These are phyloP conservation scores for Megatriorchis doriae DNA, from an alignment of 2,113 vertebrate genomes.

Conservation along the genomic window DNA sequence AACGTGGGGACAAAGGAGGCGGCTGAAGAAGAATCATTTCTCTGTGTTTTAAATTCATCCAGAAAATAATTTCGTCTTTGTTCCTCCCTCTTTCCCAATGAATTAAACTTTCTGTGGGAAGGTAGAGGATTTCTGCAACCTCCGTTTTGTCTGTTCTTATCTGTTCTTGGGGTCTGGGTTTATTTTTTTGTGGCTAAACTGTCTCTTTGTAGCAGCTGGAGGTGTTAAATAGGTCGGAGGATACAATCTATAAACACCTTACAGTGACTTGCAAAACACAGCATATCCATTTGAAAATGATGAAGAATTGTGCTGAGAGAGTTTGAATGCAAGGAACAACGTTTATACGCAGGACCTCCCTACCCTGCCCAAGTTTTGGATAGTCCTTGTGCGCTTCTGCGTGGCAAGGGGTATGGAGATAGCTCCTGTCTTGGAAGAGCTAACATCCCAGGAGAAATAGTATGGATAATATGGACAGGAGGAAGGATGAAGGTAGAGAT, in stretches of 20 bases:
- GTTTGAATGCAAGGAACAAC: background rate
- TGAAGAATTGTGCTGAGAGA: background rate
- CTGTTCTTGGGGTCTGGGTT: background rate
- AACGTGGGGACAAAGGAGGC: background rate
- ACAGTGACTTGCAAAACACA: background rate
- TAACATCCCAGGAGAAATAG: background rate
- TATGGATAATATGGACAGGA: background rate
- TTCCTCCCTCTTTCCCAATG: background rate
- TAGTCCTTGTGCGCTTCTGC: background rate
- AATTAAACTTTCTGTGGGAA: background rate
- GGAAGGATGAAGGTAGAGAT: background rate
- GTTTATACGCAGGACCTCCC: rapidly evolving
- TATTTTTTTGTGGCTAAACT: background rate
- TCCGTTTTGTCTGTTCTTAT: background rate
- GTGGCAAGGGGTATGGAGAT: background rate
- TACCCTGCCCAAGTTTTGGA: background rate
- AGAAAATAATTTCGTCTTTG: background rate
- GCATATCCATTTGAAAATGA: background rate
- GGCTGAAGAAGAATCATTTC: background rate
- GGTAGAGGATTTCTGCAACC: background rate
- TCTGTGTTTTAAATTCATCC: background rate
- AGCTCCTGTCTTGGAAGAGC: background rate
- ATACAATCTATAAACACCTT: background rate
- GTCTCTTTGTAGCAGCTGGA: background rate
- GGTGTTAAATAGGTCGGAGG: background rate